Conservation (phyloP, 2,888 invertebrate genomes). For the Sympetrum striolatum region DNA sequence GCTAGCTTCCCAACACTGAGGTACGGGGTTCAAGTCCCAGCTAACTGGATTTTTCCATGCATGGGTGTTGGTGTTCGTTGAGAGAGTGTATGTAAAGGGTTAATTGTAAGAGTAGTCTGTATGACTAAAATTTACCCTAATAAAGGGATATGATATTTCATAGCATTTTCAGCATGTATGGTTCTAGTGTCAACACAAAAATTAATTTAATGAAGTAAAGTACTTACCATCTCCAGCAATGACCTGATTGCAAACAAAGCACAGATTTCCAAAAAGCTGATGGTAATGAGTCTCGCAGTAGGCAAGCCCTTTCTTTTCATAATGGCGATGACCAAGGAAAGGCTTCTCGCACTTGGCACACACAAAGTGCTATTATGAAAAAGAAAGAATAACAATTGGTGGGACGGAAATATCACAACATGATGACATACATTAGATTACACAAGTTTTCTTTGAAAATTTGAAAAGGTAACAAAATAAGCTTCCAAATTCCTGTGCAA, state of each 20-base stretch:
- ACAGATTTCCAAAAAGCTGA: constrained; percentile 97
- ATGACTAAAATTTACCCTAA: too few relatives aligned
- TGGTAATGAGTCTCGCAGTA: constrained; percentile 99
- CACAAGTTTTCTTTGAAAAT: neutral
- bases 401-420: neutral
- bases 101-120: too few relatives aligned
- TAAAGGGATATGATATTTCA: too few relatives aligned
- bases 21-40: too few relatives aligned
- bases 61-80: too few relatives aligned
- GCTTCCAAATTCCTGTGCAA: too few relatives aligned
- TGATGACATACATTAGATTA: neutral
- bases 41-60: too few relatives aligned
- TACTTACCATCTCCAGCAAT: constrained; percentile 93
- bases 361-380: constrained; percentile 86
- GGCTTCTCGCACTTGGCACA: constrained; percentile 99
- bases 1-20: too few relatives aligned
- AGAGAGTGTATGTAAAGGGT: too few relatives aligned
- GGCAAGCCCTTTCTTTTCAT: constrained; percentile 97
- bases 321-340: constrained; percentile 97
- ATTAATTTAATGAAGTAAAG: too few relatives aligned
- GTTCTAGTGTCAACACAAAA: too few relatives aligned
- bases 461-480: neutral
- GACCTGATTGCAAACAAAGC: constrained; percentile 98
- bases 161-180: neutral
- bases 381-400: neutral